Base-by-base conservation (phyloP, 2,797 vertebrate genomes). In the Neopelma chrysocephalum region DNA sequence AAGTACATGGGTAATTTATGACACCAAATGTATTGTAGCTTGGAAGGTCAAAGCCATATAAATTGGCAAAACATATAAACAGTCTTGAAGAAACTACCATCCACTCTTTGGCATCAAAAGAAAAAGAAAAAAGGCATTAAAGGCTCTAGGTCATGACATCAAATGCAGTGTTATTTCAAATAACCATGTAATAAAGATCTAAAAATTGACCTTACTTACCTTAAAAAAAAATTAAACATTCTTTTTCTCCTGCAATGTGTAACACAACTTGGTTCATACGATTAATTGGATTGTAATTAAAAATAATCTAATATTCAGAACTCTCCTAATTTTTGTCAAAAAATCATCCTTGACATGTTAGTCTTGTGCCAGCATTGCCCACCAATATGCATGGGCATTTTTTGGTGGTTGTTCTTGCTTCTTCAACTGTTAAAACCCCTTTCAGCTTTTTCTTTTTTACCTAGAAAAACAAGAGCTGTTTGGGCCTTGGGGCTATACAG, bases 31-130 rank as follows among this genome's bases (percentile, higher is more conserved):
- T 62, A 16, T 62, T 72, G 57, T 81, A 77, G 19, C 51, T 83
- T 61, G 40, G 65, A 90, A 96, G 71, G 82, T 91, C 82, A 95
- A 83, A 96, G 71, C 9, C 27, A 29, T 68, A 45, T 78, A 77
- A 91, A 83, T 57, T 73, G 38, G 38, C 26, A 87, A 70, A 76
- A 22, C 27, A 16, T 10, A 89, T 66, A 42, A 93, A 70, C 20
- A 21, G 9, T 57, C 56, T 38, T 80, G 43, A 71, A 65, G n/a
- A 82, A 93, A 81, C 19, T 72, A 45, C 56, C 11, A 69, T 65
- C 62, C 16, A 18, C 6, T 43, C n/a, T 16, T 75, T 81, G 20
- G 4, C 58, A 15, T 18, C 15, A 42, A 36, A 50, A 51, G n/a
- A 23, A 23, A 27, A 15, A 25, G 21, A 56, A 22, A 43, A 65